Percentiles rank a stretch among this genome's conserved stretches.
These are phyloP conservation scores for Charadrius vociferus DNA, from an alignment of 2,113 vertebrate genomes.

Conservation along the genomic window DNA sequence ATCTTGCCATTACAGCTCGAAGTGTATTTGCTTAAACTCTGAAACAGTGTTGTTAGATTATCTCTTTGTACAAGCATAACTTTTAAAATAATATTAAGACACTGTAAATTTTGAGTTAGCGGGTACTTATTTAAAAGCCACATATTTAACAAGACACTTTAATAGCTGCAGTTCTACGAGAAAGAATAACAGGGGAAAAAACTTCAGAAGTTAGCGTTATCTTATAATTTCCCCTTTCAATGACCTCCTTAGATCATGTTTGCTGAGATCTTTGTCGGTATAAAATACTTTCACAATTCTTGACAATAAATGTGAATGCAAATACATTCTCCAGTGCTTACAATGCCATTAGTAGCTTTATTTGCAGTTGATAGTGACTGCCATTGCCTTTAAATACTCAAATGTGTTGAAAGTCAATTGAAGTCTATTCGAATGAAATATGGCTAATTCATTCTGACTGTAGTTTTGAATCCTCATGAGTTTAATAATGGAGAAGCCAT, in stretches of 20 bases:
- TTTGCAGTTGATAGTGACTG: not conserved
- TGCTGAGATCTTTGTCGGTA: not conserved
- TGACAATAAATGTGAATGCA: not conserved
- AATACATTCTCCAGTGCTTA: not conserved
- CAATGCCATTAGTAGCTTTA: not conserved
- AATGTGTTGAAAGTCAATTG: not conserved
- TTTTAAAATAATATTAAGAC: not conserved
- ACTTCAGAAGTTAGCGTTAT: not conserved
- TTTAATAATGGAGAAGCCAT: not conserved
- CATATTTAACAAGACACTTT: slow-evolving; percentile 1
- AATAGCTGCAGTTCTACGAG: not conserved
- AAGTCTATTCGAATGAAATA: not conserved
- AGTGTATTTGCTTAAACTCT: not conserved
- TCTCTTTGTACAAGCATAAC: not conserved
- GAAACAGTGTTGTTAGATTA: not conserved
- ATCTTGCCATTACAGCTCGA: not conserved
- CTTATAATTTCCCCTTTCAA: slow-evolving; percentile 9
- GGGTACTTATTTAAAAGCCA: not conserved
- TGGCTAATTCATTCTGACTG: not conserved
- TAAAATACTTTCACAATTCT: not conserved
- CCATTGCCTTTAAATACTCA: not conserved
- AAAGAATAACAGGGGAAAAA: not conserved
- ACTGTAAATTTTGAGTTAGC: not conserved
- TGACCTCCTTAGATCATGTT: not conserved
- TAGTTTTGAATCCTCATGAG: not conserved